phyloP scores from a whole-genome alignment of 2,888 invertebrate species.

The Stictocephala bisonia region DNA sequence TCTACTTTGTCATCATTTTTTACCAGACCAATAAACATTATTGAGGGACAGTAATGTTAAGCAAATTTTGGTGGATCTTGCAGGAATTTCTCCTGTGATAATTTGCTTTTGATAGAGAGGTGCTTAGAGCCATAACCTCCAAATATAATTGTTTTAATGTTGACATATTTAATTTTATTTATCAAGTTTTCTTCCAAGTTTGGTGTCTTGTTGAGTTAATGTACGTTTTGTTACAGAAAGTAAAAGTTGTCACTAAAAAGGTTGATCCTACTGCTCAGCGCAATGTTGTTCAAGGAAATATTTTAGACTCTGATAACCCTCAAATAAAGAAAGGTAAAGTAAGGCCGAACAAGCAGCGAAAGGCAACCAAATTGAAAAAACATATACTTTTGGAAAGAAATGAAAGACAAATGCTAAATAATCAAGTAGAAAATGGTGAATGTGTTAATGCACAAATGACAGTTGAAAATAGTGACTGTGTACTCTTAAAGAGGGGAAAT shows the following conservation, averaged over 20 bases:
- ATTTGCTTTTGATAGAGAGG: not conserved
- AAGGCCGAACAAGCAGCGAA: conserved; percentile 40
- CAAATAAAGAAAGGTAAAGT: conserved; percentile 49
- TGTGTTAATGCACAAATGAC: not conserved
- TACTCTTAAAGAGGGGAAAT: not conserved
- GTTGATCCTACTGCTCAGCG: not conserved
- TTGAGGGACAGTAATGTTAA: no score
- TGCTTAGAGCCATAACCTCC: no score
- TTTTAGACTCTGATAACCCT: conserved; percentile 50
- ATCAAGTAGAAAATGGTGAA: not conserved
- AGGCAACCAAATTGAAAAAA: conserved; percentile 44
- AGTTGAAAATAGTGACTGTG: not conserved
- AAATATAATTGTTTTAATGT: no score
- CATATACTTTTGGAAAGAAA: conserved; percentile 44
- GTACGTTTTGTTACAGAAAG: not conserved
- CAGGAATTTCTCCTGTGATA: not conserved
- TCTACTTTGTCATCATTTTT: no score
- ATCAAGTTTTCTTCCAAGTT: no score
- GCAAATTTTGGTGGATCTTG: no score
- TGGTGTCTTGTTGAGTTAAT: no score
- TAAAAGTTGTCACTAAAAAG: not conserved
- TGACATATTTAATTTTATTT: no score
- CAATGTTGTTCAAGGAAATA: conserved; percentile 45
- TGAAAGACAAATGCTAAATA: not conserved
- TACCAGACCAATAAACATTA: no score